Percentiles rank a stretch among this genome's conserved stretches.
phyloP scores from a whole-genome alignment of 2,113 vertebrate species.

The Thamnaconus septentrionalis region DNA sequence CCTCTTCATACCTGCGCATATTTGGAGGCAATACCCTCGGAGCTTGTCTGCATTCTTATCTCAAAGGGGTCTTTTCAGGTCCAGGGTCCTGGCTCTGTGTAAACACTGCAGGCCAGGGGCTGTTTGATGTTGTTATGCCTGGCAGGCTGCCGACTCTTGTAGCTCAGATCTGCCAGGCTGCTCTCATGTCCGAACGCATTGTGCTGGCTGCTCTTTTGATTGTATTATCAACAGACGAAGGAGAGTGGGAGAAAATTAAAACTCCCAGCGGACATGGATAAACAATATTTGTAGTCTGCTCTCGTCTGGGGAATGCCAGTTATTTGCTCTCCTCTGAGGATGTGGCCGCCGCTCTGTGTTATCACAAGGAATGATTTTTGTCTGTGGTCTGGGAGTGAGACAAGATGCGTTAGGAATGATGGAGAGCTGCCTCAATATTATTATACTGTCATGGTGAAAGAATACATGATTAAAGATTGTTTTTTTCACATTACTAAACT shows the following conservation, averaged over 20 bases:
- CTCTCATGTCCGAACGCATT: slow-evolving; percentile 61
- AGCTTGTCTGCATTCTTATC: slow-evolving; percentile 63
- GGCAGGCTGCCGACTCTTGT: slow-evolving; percentile 53
- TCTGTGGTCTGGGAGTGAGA: no score
- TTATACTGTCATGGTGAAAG: slow-evolving; percentile 31
- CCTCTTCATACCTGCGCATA: slow-evolving; percentile 46
- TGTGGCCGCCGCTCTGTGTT: slow-evolving; percentile 12
- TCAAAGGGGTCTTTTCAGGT: slow-evolving; percentile 50
- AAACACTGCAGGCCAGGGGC: slow-evolving; percentile 53
- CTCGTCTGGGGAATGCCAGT: slow-evolving; percentile 55
- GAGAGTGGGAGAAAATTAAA: slow-evolving; percentile 32
- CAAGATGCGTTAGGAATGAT: no score
- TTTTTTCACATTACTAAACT: not conserved
- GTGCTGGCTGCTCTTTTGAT: slow-evolving; percentile 58
- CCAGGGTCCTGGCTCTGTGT: slow-evolving; percentile 49
- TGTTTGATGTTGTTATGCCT: slow-evolving; percentile 73
- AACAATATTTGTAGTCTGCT: slow-evolving; percentile 40
- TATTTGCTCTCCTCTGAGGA: slow-evolving; percentile 51
- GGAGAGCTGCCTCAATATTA: not conserved
- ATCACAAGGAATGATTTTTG: no score
- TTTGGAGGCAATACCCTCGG: slow-evolving; percentile 47
- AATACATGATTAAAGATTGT: not conserved
- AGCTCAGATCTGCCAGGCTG: slow-evolving; percentile 45
- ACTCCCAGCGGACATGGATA: slow-evolving; percentile 50
- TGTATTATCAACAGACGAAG: slow-evolving; percentile 53